These are phyloP conservation scores for Psittacula derbiana DNA, from an alignment of 2,797 vertebrate genomes.

Conservation along the genomic window DNA sequence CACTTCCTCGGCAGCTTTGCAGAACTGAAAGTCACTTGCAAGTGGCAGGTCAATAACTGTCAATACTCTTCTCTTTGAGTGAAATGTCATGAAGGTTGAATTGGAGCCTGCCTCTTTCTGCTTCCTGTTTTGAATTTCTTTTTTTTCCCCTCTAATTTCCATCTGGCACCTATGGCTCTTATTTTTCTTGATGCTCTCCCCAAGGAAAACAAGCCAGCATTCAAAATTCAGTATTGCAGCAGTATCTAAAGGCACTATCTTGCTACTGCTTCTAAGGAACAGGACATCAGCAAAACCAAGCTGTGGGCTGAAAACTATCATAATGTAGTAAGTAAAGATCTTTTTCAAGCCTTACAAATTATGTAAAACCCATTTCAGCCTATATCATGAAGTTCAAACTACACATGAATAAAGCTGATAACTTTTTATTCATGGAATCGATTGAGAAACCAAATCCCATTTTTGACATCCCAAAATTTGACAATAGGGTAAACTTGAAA, in stretches of 20 bases:
- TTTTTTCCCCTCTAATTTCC: conserved; percentile 22
- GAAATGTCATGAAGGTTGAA: background rate
- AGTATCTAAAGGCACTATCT: background rate
- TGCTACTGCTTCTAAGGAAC: background rate
- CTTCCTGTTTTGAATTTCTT: conserved; percentile 4
- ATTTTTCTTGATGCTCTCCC: conserved; percentile 5
- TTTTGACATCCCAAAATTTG: background rate
- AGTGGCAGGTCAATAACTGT: background rate
- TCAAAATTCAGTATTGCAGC: background rate
- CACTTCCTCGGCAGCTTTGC: background rate
- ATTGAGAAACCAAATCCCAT: background rate
- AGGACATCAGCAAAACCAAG: background rate
- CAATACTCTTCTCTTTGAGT: background rate
- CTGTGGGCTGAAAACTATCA: background rate
- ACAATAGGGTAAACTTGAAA: background rate
- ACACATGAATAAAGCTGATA: background rate
- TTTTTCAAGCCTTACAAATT: background rate
- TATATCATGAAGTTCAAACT: background rate
- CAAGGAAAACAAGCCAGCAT: conserved; percentile 31
- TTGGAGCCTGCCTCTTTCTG: background rate
- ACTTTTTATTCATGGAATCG: background rate
- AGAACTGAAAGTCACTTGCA: background rate
- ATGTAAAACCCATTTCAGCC: background rate
- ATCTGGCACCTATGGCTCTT: background rate
- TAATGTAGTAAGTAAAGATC: background rate